Base-by-base conservation (phyloP, 2,888 invertebrate species). In the Ormia ochracea region DNA sequence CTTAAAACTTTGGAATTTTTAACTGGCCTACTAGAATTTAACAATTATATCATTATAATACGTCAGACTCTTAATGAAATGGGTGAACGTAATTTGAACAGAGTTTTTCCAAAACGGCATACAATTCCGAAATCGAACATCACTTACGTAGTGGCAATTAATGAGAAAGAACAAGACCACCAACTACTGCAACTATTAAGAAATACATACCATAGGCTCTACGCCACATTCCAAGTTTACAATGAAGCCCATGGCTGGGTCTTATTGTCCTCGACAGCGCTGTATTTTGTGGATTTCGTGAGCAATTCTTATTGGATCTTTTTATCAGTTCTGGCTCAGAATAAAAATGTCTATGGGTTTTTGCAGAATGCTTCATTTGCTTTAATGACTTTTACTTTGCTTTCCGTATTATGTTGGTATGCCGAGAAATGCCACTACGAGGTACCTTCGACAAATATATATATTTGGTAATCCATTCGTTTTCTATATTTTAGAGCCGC, bases 211-310 rank as follows among this genome's bases (percentile, higher is more conserved):
- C 86, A 85, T 7, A 84, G 86, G n/a, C 78, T 89, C 17, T 88
- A 85, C 77, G 82, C 82, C 52, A 81, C 83, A 76, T 84, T 86
- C 54, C 85, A 85, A 63, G 26, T 83, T 2, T 82, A 86, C 12
- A 89, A 88, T 75, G 84, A 86, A 43, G 85, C 85, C 61, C 88
- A 85, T 52, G 89, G 90, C 14, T 90, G 89, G 89, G 87, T 88
- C 0, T 72, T 90, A 50, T 73, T 90, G 28, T 84, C 83, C 1
- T 82, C 88, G 4, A 85, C 85, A 6, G 81, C 87, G 12, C 81
- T 85, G 43, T 85, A 86, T 56, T 87, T 89, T 69, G 83, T 89
- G 2, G 85, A 89, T 75, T 86, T 89, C 19, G 86, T 89, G 0
- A 84, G 85, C 3, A 88, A 87, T 70, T 85, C 85, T 0, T 90